Evolutionary conservation across 2,113 vertebrate genomes (phyloP).

Genomic region (rabbit (Oryctolagus cuniculus)): mOryCun1.1 NC_091433.1:137039501-137040000

Average conservation of each 20-base stretch:
- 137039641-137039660: neutral
- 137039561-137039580: neutral
- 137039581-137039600: neutral
- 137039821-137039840: conserved; percentile 22
- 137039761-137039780: neutral
- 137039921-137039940: neutral
- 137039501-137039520: neutral
- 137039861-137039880: neutral
- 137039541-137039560: neutral
- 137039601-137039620: neutral
- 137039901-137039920: neutral
- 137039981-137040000: neutral
- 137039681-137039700: neutral
- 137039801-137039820: neutral
- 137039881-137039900: neutral
- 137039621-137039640: neutral
- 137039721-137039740: neutral
- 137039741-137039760: neutral
- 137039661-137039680: neutral
- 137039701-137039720: neutral
- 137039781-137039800: neutral
- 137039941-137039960: neutral
- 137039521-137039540: neutral
- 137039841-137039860: neutral
- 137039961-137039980: neutral